Conservation (phyloP, 1,140 invertebrate genomes). For the Drosophila ficusphila region DNA sequence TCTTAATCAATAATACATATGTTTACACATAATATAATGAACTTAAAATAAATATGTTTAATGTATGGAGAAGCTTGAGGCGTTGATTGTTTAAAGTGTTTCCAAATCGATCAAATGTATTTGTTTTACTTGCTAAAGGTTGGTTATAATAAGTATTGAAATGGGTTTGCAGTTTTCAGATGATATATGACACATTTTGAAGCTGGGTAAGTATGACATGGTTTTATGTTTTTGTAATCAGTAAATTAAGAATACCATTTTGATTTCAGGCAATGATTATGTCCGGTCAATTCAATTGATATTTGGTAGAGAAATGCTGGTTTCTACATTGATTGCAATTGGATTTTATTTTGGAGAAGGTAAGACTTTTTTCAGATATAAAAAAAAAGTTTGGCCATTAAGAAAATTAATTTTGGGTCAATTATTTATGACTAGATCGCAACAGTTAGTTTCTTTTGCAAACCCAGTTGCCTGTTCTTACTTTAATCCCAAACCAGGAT, state of each 20-base stretch:
- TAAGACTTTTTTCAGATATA: too few species aligned
- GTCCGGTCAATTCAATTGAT: background rate
- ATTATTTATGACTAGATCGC: too few species aligned
- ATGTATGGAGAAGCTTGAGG: slow-evolving; percentile 55
- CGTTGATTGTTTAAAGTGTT: slow-evolving; percentile 75
- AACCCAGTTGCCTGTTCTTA: too few species aligned
- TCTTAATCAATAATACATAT: slow-evolving; percentile 72
- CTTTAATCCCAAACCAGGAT: background rate
- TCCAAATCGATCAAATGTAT: slow-evolving; percentile 14
- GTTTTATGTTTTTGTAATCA: background rate
- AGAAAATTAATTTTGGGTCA: too few species aligned
- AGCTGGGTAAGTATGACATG: background rate
- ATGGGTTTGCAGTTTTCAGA: background rate
- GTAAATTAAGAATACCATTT: background rate
- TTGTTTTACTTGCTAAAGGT: slow-evolving; percentile 9
- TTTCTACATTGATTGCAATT: too few species aligned
- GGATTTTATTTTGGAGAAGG: too few species aligned
- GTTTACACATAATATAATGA: slow-evolving; percentile 73
- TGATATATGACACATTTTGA: too few species aligned
- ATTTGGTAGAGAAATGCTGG: too few species aligned
- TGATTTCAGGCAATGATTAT: background rate
- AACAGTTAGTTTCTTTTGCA: too few species aligned
- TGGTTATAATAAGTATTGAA: background rate
- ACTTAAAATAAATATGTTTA: slow-evolving; percentile 69
- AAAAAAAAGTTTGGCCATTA: too few species aligned